Conservation (phyloP, 2,113 vertebrate species). For the Pantherophis guttatus region DNA sequence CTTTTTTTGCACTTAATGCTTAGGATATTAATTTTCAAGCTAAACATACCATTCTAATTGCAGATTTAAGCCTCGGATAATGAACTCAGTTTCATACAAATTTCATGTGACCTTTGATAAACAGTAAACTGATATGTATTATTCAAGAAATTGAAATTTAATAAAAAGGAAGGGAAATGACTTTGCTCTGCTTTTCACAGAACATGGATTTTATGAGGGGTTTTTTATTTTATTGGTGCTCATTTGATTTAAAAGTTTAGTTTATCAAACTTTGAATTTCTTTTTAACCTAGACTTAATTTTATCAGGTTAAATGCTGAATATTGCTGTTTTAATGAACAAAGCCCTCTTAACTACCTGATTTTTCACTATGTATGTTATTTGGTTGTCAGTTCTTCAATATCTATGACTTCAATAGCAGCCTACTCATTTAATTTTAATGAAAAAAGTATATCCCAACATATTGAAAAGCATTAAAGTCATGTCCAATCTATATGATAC, state of each 20-base stretch:
- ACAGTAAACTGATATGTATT: slow-evolving; percentile 54
- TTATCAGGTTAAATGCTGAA: slow-evolving; percentile 23
- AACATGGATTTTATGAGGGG: slow-evolving; percentile 41
- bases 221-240: slow-evolving; percentile 17
- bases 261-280: slow-evolving; percentile 51
- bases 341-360: background rate
- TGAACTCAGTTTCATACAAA: slow-evolving; percentile 23
- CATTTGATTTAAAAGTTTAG: slow-evolving; percentile 57
- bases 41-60: slow-evolving; percentile 46
- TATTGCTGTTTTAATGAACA: background rate
- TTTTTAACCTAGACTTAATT: slow-evolving; percentile 36
- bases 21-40: slow-evolving; percentile 50
- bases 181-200: slow-evolving; percentile 60
- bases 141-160: slow-evolving; percentile 67
- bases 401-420: background rate
- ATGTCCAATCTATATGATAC: background rate
- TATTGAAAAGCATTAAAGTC: background rate
- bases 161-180: slow-evolving; percentile 68
- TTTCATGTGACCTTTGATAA: slow-evolving; percentile 60
- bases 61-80: slow-evolving; percentile 9
- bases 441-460: background rate
- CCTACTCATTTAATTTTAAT: background rate
- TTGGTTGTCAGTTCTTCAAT: background rate
- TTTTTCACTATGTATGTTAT: background rate
- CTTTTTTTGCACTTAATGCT: background rate